Percentiles rank a stretch among this genome's conserved stretches.
Conservation (phyloP, 2,113 vertebrate species). For the Dendrocopos noguchii region DNA sequence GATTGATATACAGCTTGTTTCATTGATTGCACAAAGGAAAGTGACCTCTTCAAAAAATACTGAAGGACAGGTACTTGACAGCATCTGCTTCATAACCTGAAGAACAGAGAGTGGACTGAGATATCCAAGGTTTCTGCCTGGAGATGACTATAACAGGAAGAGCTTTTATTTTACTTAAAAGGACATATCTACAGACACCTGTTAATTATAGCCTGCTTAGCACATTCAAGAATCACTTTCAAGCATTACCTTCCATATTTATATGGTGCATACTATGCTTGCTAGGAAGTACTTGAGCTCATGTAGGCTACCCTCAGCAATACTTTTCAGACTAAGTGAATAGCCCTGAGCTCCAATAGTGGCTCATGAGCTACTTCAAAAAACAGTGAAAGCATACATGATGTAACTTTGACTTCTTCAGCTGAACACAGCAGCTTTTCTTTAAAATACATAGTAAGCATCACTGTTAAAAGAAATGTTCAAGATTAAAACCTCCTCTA, state of each 20-base stretch:
- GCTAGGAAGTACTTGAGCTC: neutral
- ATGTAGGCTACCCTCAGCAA: neutral
- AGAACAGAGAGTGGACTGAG: neutral
- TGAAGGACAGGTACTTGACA: too few species aligned
- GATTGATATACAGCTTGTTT: too few species aligned
- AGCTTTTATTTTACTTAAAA: neutral
- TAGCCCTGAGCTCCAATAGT: neutral
- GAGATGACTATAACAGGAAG: neutral
- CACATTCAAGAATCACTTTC: neutral
- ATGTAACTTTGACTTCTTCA: neutral
- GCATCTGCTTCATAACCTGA: too few species aligned
- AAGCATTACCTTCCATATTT: neutral
- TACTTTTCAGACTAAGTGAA: neutral
- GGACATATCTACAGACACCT: neutral
- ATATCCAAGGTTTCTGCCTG: neutral
- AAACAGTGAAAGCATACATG: neutral
- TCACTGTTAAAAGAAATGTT: neutral
- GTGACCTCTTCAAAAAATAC: too few species aligned
- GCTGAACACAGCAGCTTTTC: neutral
- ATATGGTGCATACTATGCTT: rapidly evolving
- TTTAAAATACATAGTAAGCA: neutral
- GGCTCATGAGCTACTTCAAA: neutral
- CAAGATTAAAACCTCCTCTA: neutral
- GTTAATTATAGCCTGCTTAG: neutral
- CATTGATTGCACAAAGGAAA: too few species aligned